Conservation (phyloP, 2,113 vertebrate genomes). For the Brachionichthys hirsutus region DNA sequence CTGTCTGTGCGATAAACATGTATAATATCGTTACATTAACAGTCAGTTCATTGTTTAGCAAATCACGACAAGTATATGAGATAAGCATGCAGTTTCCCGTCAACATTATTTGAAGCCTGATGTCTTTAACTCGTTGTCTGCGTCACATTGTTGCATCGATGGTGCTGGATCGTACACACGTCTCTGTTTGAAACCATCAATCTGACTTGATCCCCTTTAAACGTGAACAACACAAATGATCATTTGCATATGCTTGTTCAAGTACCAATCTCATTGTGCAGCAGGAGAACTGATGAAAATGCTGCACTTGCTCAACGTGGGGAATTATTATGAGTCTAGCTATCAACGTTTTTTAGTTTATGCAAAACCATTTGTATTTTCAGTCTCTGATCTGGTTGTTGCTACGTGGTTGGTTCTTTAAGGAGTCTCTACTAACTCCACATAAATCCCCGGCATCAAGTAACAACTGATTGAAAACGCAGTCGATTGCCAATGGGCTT, state of each 20-base stretch:
- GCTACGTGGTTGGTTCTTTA: background rate
- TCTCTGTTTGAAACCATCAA: conserved; percentile 10
- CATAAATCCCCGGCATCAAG: background rate
- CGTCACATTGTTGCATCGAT: conserved; percentile 8
- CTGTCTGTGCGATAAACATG: conserved; percentile 3
- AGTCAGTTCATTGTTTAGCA: conserved; percentile 1
- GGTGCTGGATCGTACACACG: background rate
- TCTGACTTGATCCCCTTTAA: conserved; percentile 29
- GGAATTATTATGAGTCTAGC: conserved; percentile 17
- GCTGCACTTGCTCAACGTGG: conserved; percentile 6
- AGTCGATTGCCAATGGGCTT: conserved; percentile 10
- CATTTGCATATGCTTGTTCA: conserved; percentile 4
- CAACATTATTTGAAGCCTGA: conserved; percentile 8
- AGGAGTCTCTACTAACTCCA: background rate
- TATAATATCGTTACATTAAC: conserved; percentile 20
- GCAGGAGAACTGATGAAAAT: conserved; percentile 18
- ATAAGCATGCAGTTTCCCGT: conserved; percentile 25
- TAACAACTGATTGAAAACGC: conserved; percentile 15
- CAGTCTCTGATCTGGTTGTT: background rate
- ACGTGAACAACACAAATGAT: conserved; percentile 16
- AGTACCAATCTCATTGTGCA: conserved; percentile 29
- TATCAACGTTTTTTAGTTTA: conserved; percentile 8
- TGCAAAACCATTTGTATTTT: conserved; percentile 7
- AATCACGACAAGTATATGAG: conserved; percentile 13
- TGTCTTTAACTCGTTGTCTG: conserved; percentile 3